phyloP scores from a whole-genome alignment of 2,113 vertebrate genomes.

The Falco punctatus region DNA sequence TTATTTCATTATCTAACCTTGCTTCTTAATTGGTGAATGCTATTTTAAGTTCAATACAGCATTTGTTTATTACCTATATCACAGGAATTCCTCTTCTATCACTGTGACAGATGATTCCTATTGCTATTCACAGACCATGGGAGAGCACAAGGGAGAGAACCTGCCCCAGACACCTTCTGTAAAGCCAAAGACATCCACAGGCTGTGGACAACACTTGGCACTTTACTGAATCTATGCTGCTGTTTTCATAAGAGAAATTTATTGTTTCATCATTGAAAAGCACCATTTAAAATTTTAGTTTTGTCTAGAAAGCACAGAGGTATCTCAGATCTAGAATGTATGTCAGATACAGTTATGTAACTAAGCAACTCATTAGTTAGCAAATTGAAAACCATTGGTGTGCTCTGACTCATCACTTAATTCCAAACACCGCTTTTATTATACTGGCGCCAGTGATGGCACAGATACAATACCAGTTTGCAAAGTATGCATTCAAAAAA shows the following conservation, averaged over 20 bases:
- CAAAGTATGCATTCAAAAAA: not conserved
- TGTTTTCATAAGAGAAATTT: not conserved
- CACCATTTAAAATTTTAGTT: not conserved
- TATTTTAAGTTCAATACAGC: not conserved
- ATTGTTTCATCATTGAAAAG: not conserved
- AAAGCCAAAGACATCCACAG: not conserved
- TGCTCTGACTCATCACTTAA: not conserved
- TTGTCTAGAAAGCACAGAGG: not conserved
- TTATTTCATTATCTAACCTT: not conserved
- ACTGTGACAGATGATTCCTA: rapidly evolving
- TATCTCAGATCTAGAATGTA: not conserved
- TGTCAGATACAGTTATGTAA: not conserved
- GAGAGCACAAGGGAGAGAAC: not conserved
- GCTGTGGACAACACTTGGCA: not conserved
- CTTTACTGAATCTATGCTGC: not conserved
- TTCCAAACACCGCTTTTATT: not conserved
- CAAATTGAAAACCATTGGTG: not conserved
- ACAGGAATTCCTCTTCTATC: not conserved
- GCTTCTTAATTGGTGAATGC: not conserved
- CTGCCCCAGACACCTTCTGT: not conserved
- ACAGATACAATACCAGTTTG: not conserved
- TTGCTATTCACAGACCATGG: not conserved
- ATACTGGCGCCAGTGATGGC: not conserved
- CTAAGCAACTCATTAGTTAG: not conserved
- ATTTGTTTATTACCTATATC: not conserved